Evolutionary conservation across 92 coral and sea anemone genomes (phyloP), one percentile per base, ranked within the genome.

Genomic region (Siderastrea siderea): DNA sequence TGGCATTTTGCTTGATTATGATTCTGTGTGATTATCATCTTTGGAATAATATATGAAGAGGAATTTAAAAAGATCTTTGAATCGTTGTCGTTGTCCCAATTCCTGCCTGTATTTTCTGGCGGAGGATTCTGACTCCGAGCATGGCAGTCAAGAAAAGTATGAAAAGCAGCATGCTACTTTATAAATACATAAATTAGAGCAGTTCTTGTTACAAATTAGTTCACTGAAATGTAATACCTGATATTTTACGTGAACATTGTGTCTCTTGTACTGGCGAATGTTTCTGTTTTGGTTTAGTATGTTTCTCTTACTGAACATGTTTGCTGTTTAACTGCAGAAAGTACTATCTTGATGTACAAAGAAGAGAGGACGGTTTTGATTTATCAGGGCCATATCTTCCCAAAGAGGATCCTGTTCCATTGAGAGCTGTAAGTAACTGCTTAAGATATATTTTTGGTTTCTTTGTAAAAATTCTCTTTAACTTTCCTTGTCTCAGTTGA

Each of bases 351-450:
- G 99, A 98, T 85, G 92, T 98, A 53, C 95, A 90, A 69, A 79
- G 99, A 69, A 79, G 98, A 91, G 99, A 98, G 86, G 99, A 98
- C 88, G 98, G 93, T 47, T 98, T 98, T 96, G 99, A 98, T 78
- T 82, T 98, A 54, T 86, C 96, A 53, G 99, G 99, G 5, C 99
- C 99, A 44, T 91, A 77, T 66, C 92, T 90, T 48, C 99, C 99
- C 1, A 83, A 80, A 75, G 97, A 89, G 55, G 98, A 98, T 69
- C 99, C 99, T 16, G 89, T 70, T 44, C 98, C 95, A 45, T 88
- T 96, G 58, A 93, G 92, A 89, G 94, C 96, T 67, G 99, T 97
- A 82, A 91, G 99, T 3, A 70, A 44, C 14, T 26, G 12, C 7
- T 61, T 61, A 26, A 26, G 38, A 26, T 26, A 26, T 26, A 26